Conservation (phyloP, 2,113 vertebrate genomes). For the Zosterops japonicus region DNA sequence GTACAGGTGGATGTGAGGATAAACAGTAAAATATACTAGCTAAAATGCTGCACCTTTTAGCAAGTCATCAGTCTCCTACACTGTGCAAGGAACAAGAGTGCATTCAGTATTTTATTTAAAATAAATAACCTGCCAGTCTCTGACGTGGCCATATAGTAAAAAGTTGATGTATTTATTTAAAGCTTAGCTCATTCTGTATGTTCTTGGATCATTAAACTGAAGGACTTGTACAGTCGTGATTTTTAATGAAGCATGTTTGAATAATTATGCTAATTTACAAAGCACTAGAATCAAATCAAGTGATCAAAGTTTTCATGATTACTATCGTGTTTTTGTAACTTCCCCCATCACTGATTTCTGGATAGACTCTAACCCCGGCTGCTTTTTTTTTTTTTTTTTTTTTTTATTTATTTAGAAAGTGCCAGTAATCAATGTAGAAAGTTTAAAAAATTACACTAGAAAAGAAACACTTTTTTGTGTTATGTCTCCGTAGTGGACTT, state of each 20-base stretch:
- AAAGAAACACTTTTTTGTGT: conserved; percentile 51
- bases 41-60: not conserved
- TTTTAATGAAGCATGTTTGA: conserved; percentile 80
- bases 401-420: conserved; percentile 50
- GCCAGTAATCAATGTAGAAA: conserved; percentile 53
- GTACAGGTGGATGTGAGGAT: conserved; percentile 66
- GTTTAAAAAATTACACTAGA: not conserved
- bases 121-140: not conserved
- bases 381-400: not conserved
- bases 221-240: conserved; percentile 70
- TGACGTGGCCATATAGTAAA: conserved; percentile 1
- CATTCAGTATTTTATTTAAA: not conserved
- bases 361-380: conserved; percentile 11
- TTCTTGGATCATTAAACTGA: conserved; percentile 78
- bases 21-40: conserved; percentile 61
- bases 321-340: conserved; percentile 61
- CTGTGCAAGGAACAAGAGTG: not conserved
- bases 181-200: conserved; percentile 59
- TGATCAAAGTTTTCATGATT: conserved; percentile 79
- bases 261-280: conserved; percentile 81
- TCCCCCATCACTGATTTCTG: conserved; percentile 58
- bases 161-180: conserved; percentile 71
- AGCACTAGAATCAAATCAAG: conserved; percentile 81
- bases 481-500: conserved; percentile 31
- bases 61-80: not conserved